A percentile compares a stretch with the other conserved stretches of the same genome.
Conservation (phyloP, 2,888 invertebrate species). For the Mimas tiliae region DNA sequence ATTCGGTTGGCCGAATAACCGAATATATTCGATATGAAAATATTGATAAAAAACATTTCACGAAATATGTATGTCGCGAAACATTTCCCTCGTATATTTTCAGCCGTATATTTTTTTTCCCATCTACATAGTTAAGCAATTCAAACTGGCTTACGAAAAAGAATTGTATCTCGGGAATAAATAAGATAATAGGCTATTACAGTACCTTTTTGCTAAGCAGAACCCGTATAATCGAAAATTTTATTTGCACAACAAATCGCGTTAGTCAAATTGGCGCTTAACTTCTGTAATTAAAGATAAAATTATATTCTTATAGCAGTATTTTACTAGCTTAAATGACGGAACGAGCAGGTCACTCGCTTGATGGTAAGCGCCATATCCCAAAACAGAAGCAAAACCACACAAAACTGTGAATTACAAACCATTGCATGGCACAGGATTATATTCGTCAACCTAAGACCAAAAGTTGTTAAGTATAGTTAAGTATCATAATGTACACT, state of each 20-base stretch:
- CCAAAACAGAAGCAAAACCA: no score
- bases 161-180: constrained; percentile 32
- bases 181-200: constrained; percentile 37
- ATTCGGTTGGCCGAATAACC: constrained; percentile 2
- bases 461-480: no score
- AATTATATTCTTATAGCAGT: background rate
- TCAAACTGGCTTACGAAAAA: constrained; percentile 32
- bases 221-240: constrained; percentile 39
- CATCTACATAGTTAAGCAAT: constrained; percentile 33
- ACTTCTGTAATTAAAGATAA: background rate
- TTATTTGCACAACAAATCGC: constrained; percentile 8
- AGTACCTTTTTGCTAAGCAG: constrained; percentile 34
- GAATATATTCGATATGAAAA: constrained; percentile 5
- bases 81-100: constrained; percentile 28
- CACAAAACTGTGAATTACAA: no score
- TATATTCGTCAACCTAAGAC: no score
- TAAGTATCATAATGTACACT: no score
- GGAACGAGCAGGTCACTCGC: no score
- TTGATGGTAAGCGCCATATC: no score
- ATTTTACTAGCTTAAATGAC: no score
- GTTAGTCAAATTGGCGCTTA: constrained; percentile 7
- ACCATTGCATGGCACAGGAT: no score
- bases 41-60: constrained; percentile 13
- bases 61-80: background rate
- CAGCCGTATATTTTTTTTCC: constrained; percentile 34